A percentile compares a stretch with the other conserved stretches of the same genome.
Conservation (phyloP, 2,888 invertebrate species). For the Acronicta alni region DNA sequence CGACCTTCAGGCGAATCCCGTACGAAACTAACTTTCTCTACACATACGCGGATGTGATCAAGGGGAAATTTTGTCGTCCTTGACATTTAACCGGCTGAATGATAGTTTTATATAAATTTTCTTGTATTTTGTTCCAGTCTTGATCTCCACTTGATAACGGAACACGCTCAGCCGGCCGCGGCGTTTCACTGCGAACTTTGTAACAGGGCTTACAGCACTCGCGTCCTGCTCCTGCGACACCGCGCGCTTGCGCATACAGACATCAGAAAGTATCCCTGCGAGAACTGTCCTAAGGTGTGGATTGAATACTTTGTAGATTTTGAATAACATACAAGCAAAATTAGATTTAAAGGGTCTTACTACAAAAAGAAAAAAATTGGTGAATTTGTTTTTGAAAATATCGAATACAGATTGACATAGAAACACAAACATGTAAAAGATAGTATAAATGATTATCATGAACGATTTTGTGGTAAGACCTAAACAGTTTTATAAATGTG, state of each 20-base stretch:
- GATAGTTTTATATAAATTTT: constrained; percentile 57
- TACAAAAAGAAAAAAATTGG: not conserved
- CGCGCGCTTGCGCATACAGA: constrained; percentile 94
- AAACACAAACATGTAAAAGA: too few relatives aligned
- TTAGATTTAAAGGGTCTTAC: not conserved
- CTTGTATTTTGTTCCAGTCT: constrained; percentile 90
- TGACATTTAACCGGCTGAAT: constrained; percentile 52
- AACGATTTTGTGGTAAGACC: not conserved
- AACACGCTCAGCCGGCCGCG: constrained; percentile 93
- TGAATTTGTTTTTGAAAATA: too few relatives aligned
- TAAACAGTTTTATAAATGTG: constrained; percentile 12
- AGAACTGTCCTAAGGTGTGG: constrained; percentile 96
- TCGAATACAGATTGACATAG: too few relatives aligned
- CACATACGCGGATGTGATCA: constrained; percentile 60
- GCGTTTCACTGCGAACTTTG: constrained; percentile 96
- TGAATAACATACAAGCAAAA: not conserved
- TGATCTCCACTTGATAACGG: constrained; percentile 94
- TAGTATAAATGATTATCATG: too few relatives aligned
- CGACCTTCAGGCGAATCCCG: constrained; percentile 56
- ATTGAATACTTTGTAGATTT: constrained; percentile 38
- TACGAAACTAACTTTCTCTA: constrained; percentile 59
- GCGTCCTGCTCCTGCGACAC: constrained; percentile 94
- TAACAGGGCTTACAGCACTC: constrained; percentile 94
- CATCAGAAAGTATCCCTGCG: constrained; percentile 96
- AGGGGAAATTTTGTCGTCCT: constrained; percentile 61